Evolutionary conservation across 2,113 vertebrate genomes (phyloP).

Genomic region (Grammomys dolichurus): DNA sequence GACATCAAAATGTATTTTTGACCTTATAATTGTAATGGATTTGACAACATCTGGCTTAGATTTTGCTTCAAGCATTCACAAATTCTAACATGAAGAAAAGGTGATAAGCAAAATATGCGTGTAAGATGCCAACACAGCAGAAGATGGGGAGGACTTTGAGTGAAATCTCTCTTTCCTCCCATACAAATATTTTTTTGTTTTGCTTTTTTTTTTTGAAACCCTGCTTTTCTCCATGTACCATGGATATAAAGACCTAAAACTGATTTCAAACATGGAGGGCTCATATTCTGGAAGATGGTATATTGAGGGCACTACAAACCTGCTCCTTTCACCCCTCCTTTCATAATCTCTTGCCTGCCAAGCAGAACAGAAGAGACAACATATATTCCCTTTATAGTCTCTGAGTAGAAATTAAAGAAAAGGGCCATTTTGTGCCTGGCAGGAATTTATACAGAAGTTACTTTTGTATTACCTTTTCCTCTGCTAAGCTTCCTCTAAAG

Average conservation of each 20-base stretch:
- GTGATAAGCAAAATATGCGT: constrained; percentile 44
- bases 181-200: not conserved
- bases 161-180: not conserved
- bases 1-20: constrained; percentile 50
- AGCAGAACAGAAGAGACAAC: not conserved
- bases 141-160: not conserved
- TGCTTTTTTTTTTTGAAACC: not conserved
- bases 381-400: constrained; percentile 14
- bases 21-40: constrained; percentile 55
- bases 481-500: not conserved
- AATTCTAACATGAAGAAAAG: constrained; percentile 53
- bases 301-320: not conserved
- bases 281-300: not conserved
- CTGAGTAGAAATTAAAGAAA: constrained; percentile 7
- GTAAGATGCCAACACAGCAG: constrained; percentile 23
- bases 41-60: constrained; percentile 65
- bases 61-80: not conserved
- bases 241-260: not conserved
- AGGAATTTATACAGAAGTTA: not conserved
- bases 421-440: not conserved
- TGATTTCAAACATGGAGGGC: not conserved
- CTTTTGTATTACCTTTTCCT: not conserved
- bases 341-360: not conserved
- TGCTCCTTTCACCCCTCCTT: constrained; percentile 37
- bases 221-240: not conserved